phyloP scores from a whole-genome alignment of 2,113 vertebrate species.

The Corynorhinus townsendii region DNA sequence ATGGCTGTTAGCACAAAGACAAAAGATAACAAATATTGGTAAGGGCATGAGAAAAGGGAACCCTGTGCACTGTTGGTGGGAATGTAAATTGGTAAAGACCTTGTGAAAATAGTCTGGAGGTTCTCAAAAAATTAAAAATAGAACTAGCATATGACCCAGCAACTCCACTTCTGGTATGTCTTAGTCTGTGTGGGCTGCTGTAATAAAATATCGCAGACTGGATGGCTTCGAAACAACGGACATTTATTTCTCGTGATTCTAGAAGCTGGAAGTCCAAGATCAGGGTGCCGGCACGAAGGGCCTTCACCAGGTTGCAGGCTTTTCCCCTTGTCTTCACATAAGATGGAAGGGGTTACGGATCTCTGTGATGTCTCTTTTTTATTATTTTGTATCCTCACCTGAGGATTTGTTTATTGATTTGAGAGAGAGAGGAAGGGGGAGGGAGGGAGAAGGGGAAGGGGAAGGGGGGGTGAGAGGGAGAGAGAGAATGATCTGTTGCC shows the following conservation, averaged over 20 bases:
- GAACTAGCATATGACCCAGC: neutral
- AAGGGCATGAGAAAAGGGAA: neutral
- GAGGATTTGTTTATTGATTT: neutral
- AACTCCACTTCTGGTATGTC: neutral
- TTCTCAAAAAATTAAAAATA: neutral
- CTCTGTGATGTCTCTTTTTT: neutral
- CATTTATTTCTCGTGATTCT: neutral
- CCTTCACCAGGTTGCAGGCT: neutral
- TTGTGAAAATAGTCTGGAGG: neutral
- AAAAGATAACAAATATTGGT: neutral
- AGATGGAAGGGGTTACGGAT: neutral
- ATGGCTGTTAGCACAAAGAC: neutral
- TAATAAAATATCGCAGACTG: neutral
- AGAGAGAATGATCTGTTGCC: neutral
- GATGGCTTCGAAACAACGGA: neutral
- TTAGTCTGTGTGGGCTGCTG: neutral
- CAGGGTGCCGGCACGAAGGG: neutral
- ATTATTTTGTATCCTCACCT: neutral
- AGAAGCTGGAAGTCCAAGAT: neutral
- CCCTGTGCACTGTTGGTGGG: fast-evolving
- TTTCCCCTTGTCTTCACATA: neutral
- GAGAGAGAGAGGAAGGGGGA: neutral
- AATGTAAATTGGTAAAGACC: neutral
- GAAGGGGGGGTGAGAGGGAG: no score
- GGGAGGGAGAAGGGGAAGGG: no score